phyloP scores from a whole-genome alignment of 2,113 vertebrate species.

The Galbula dea region DNA sequence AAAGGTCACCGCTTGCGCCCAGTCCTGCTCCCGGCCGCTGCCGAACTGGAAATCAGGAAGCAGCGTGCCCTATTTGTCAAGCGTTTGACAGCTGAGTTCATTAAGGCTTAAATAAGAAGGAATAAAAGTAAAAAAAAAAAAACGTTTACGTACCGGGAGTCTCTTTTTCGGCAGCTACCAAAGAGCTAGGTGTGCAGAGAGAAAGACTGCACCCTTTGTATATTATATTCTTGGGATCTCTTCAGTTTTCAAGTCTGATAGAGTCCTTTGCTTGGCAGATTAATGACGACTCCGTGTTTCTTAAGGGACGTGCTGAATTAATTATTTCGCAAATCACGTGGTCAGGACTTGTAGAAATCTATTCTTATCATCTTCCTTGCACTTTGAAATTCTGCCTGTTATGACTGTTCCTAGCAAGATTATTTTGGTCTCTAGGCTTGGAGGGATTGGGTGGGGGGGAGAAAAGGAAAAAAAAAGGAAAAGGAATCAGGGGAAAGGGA shows the following conservation, averaged over 20 bases:
- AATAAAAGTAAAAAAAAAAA: conserved; percentile 87
- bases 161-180: conserved; percentile 84
- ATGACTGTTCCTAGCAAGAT: conserved; percentile 78
- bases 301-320: conserved; percentile 99
- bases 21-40: conserved; percentile 79
- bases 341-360: conserved; percentile 90
- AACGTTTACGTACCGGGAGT: conserved; percentile 91
- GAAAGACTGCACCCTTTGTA: conserved; percentile 85
- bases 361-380: conserved; percentile 93
- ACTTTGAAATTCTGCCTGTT: conserved; percentile 83
- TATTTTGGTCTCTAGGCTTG: conserved; percentile 65
- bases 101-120: conserved; percentile 86
- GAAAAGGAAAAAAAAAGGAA: not conserved
- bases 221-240: conserved; percentile 99
- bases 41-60: conserved; percentile 82
- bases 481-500: conserved; percentile 68
- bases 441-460: not conserved
- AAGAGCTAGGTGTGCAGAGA: conserved; percentile 83
- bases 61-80: conserved; percentile 92
- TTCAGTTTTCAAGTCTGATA: conserved; percentile 99
- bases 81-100: conserved; percentile 92
- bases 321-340: conserved; percentile 99
- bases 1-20: conserved; percentile 79
- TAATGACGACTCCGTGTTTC: conserved; percentile 99
- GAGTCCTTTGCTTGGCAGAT: conserved; percentile 99